These are phyloP conservation scores for Bimastos eiseni DNA, from an alignment of 2,888 invertebrate genomes.

Conservation along the genomic window DNA sequence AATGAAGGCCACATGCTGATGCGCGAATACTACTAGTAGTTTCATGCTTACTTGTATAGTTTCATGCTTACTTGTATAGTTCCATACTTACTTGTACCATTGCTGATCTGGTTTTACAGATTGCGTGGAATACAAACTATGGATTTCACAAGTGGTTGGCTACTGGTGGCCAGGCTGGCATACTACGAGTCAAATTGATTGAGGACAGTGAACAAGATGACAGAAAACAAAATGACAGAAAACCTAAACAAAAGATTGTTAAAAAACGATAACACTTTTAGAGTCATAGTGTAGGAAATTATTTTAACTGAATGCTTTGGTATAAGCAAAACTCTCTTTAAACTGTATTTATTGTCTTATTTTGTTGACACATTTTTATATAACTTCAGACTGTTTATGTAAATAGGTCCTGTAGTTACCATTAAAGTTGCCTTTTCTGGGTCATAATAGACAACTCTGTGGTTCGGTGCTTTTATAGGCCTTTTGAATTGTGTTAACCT, in stretches of 20 bases:
- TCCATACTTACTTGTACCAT: neutral
- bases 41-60: neutral
- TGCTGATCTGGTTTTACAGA: neutral
- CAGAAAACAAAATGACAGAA: neutral
- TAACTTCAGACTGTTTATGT: neutral
- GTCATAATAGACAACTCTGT: neutral
- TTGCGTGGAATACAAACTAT: slow-evolving; percentile 10
- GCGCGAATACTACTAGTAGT: no score
- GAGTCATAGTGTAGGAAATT: neutral
- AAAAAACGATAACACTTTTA: neutral
- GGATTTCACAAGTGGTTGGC: neutral
- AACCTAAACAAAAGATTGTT: neutral
- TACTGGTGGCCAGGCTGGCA: neutral
- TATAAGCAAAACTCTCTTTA: neutral
- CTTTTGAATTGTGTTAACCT: neutral
- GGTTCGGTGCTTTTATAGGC: neutral
- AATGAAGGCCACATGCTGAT: neutral
- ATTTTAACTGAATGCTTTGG: neutral
- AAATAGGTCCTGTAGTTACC: neutral
- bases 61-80: neutral
- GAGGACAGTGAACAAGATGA: neutral
- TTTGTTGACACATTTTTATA: neutral
- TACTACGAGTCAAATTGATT: neutral
- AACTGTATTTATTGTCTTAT: neutral
- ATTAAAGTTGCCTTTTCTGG: neutral